Evolutionary conservation across 2,797 vertebrate genomes (phyloP).

Genomic region (Syndactyla subalaris): DNA sequence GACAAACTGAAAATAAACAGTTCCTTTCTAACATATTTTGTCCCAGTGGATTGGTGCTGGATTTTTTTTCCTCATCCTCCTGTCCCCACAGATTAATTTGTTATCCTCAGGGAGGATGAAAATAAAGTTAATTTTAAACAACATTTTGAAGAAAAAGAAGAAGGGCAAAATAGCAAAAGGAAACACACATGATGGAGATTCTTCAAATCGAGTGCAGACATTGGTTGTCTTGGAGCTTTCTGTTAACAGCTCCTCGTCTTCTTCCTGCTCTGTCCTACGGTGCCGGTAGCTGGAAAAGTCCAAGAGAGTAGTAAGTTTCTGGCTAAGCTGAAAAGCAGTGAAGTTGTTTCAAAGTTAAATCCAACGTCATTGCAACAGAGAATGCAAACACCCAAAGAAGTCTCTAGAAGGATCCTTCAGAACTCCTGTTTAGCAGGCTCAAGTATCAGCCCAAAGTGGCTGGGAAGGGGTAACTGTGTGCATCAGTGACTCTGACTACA

Average conservation of each 20-base stretch:
- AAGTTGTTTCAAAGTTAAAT: neutral
- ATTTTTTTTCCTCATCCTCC: neutral
- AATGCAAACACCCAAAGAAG: neutral
- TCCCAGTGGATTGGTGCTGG: accelerated
- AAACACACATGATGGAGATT: slow-evolving; percentile 94
- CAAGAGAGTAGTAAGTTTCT: neutral
- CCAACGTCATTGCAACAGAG: neutral
- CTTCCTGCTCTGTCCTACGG: slow-evolving; percentile 96
- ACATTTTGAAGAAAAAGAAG: neutral
- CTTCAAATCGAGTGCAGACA: slow-evolving; percentile 96
- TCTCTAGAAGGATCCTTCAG: neutral
- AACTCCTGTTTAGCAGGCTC: neutral
- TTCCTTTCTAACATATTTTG: neutral
- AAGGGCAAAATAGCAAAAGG: neutral
- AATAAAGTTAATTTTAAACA: neutral
- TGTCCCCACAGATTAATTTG: neutral
- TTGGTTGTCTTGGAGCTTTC: slow-evolving; percentile 96
- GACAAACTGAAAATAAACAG: neutral
- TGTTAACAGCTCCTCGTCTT: slow-evolving; percentile 94
- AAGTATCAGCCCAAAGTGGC: neutral
- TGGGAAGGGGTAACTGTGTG: neutral
- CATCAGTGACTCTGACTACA: neutral
- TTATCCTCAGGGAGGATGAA: neutral
- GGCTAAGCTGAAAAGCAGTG: neutral
- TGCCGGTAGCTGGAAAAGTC: slow-evolving; percentile 87